A percentile compares a stretch with the other conserved stretches of the same genome.
Evolutionary conservation across 2,113 vertebrate genomes (phyloP).

Genomic region (Nannobrachium achirus): DNA sequence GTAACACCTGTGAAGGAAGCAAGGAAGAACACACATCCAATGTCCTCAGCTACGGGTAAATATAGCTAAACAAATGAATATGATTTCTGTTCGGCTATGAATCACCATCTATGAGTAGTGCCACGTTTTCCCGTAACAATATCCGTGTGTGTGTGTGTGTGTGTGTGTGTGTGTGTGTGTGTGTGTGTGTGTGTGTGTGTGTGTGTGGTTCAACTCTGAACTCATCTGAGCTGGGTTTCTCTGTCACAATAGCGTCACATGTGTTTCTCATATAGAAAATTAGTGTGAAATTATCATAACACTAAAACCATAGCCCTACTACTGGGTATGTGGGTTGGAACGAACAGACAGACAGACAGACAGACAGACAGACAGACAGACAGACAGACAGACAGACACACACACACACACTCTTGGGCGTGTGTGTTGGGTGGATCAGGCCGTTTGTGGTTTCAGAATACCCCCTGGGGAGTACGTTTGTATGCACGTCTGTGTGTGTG

Average conservation of each 20-base stretch:
- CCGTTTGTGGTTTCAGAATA: neutral
- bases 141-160: neutral
- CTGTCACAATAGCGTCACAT: conserved; percentile 24
- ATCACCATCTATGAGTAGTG: too few relatives aligned
- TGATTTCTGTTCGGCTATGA: too few relatives aligned
- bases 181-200: conserved; percentile 11
- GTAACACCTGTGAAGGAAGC: too few relatives aligned
- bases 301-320: neutral
- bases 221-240: conserved; percentile 11
- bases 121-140: too few relatives aligned
- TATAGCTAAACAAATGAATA: too few relatives aligned
- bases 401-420: conserved; percentile 11
- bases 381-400: neutral
- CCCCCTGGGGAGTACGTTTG: neutral
- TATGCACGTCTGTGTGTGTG: neutral
- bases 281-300: neutral
- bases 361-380: neutral
- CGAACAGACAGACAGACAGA: neutral
- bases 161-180: neutral
- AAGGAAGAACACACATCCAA: too few relatives aligned
- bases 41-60: too few relatives aligned
- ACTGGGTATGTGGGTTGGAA: neutral
- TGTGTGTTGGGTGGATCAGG: neutral
- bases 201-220: conserved; percentile 1
- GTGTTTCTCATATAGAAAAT: neutral